Base-by-base conservation (phyloP, 2,113 vertebrate genomes). In the Chauna torquata region DNA sequence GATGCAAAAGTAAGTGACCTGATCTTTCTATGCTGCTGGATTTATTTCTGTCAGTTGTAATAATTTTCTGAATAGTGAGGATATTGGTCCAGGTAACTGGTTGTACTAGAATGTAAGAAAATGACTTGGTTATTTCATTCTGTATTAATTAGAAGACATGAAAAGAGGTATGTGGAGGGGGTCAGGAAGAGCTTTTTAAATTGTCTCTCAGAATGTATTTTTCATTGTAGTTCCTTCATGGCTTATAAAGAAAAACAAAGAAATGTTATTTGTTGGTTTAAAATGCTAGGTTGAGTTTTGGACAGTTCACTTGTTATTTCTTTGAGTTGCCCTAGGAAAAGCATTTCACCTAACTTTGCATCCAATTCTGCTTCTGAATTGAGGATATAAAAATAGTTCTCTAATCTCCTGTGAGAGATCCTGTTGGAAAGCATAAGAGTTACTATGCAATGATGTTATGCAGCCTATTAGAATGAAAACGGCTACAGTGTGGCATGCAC, bases 1-100 rank as follows among this genome's bases (percentile, higher is more conserved):
- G 99, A 99, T 70, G 99, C 99, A 69, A 99, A 98, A 92, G 98
- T 96, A 97, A 97, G 97, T 87, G 50, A 52, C 59, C 17, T 50
- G 47, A 27, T 36, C 1, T 11, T 82, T 77, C 76, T 40, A 36
- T 52, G 30, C 71, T 85, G 16, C n/a, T 87, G 22, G n/a, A 38
- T 79, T 90, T 83, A 59, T 68, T 93, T 96, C 49, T 95, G 42
- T n/a, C 25, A 14, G 8, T 23, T 74, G 19, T 59, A 44, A 32
- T 40, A n/a, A 58, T 87, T 90, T 78, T 87, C 30, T 71, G 24
- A 77, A 24, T 55, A 85, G n/a, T 54, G 55, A 80, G 27, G 65
- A 68, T 81, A 20, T 11, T 86, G 75, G 71, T 74, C 22, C 10
- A 68, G n/a, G 11, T 77, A 28, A 57, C 57, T 36, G 65, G 34